These are phyloP conservation scores for Zaprionus tsacasi DNA, from an alignment of 1,140 invertebrate species.

Conservation along the genomic window DNA sequence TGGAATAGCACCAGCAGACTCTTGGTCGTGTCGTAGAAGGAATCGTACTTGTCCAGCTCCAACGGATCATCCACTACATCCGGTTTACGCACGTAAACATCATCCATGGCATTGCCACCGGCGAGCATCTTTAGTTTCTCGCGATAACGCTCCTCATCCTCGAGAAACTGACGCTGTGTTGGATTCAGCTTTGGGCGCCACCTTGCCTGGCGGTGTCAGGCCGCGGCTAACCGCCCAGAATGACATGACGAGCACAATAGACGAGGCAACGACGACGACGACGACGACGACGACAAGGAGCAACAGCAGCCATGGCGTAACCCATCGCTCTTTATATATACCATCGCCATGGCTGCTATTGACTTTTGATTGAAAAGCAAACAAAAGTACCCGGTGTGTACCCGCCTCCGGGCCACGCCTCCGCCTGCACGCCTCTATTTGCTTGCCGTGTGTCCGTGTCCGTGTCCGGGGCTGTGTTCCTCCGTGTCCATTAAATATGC, in stretches of 20 bases:
- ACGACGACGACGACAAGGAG: background rate
- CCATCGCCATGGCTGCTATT: constrained; percentile 64
- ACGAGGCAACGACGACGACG: background rate
- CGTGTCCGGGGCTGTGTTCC: background rate
- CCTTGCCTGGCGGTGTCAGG: constrained; percentile 68
- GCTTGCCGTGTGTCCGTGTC: constrained; percentile 47
- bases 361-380: constrained; percentile 81
- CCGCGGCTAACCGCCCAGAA: constrained; percentile 78
- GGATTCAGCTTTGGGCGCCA: constrained; percentile 81
- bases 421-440: constrained; percentile 44
- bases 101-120: constrained; percentile 56
- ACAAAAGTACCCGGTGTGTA: constrained; percentile 55
- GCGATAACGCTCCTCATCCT: constrained; percentile 79
- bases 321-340: constrained; percentile 44
- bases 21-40: constrained; percentile 88
- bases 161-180: constrained; percentile 79
- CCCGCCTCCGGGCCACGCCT: constrained; percentile 52
- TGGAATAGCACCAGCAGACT: constrained; percentile 88
- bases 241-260: constrained; percentile 56
- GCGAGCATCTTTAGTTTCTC: constrained; percentile 74
- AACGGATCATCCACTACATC: constrained; percentile 79
- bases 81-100: constrained; percentile 72
- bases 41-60: constrained; percentile 86
- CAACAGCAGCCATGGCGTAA: constrained; percentile 2
- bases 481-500: constrained; percentile 66